These are phyloP conservation scores for Antedon mediterranea DNA, from an alignment of 53 echinoderm and acorn worm species.

Conservation along the genomic window DNA sequence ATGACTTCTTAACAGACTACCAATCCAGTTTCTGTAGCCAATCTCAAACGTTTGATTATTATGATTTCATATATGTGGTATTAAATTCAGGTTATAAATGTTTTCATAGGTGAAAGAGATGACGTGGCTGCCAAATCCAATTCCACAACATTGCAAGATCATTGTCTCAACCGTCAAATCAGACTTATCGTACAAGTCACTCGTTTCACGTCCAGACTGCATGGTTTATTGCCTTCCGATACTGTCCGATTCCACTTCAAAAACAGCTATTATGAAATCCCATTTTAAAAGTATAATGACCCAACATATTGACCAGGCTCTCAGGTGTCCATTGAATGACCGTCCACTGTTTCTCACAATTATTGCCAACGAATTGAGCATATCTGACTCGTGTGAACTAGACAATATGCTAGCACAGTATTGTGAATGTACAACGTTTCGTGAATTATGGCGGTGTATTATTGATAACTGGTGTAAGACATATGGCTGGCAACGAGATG, in stretches of 20 bases:
- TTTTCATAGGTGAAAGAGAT: conserved; percentile 74
- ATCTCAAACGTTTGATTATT: too few relatives aligned
- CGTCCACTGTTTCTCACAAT: conserved; percentile 82
- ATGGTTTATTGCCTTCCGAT: conserved; percentile 35
- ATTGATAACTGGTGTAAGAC: conserved; percentile 72
- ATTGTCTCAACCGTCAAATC: conserved; percentile 66
- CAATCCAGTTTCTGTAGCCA: too few relatives aligned
- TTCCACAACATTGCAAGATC: conserved; percentile 70
- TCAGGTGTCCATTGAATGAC: conserved; percentile 58
- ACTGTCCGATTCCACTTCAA: conserved; percentile 31
- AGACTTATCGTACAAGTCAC: conserved; percentile 76
- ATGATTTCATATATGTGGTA: too few relatives aligned
- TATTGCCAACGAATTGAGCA: conserved; percentile 77
- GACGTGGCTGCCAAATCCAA: conserved; percentile 53
- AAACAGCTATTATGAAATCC: conserved; percentile 38
- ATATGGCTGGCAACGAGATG: conserved; percentile 70
- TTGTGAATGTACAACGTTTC: conserved; percentile 40
- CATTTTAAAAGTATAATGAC: conserved; percentile 67
- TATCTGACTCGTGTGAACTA: conserved; percentile 46
- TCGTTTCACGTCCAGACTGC: conserved; percentile 35
- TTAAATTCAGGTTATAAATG: too few relatives aligned
- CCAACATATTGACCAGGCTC: conserved; percentile 37
- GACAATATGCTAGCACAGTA: conserved; percentile 62
- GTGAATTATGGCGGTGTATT: conserved; percentile 80
- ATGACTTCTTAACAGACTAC: too few relatives aligned